Conservation (phyloP, 2,888 invertebrate genomes). For the Drosophila siamana region DNA sequence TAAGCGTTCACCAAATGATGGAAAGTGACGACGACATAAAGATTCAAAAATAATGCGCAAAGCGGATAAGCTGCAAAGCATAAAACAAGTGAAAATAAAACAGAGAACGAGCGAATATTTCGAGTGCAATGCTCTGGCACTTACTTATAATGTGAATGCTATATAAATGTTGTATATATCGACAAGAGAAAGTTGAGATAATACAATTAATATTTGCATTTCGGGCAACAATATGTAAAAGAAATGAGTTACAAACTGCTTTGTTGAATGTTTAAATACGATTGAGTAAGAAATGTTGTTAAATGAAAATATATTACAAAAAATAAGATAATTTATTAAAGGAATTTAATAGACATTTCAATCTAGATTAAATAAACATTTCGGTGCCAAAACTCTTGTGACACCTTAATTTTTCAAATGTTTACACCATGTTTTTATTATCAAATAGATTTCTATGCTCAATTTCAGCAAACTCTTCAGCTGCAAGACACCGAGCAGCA, state of each 20-base stretch:
- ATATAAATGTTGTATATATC: neutral
- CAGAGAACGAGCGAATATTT: neutral
- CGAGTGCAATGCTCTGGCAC: neutral
- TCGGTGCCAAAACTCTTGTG: too few relatives aligned
- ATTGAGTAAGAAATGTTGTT: too few relatives aligned
- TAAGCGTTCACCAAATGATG: constrained; percentile 45
- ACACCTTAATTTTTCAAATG: too few relatives aligned
- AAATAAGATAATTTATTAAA: too few relatives aligned
- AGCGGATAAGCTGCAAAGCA: constrained; percentile 3
- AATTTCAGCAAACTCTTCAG: neutral
- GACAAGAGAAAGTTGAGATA: neutral
- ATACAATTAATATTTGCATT: too few relatives aligned
- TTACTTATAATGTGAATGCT: neutral
- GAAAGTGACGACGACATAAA: constrained; percentile 16
- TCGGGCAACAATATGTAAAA: too few relatives aligned
- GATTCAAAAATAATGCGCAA: constrained; percentile 8
- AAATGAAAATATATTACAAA: too few relatives aligned
- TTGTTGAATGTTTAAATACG: too few relatives aligned
- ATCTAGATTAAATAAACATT: too few relatives aligned
- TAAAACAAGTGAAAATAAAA: neutral
- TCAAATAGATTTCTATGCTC: neutral
- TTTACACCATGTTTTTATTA: too few relatives aligned
- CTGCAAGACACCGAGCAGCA: neutral
- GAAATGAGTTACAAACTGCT: too few relatives aligned
- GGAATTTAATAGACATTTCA: too few relatives aligned